Base-by-base conservation (phyloP, 30 jellyfish, hydroid and myxozoan species). In the Turritopsis rubra region DNA sequence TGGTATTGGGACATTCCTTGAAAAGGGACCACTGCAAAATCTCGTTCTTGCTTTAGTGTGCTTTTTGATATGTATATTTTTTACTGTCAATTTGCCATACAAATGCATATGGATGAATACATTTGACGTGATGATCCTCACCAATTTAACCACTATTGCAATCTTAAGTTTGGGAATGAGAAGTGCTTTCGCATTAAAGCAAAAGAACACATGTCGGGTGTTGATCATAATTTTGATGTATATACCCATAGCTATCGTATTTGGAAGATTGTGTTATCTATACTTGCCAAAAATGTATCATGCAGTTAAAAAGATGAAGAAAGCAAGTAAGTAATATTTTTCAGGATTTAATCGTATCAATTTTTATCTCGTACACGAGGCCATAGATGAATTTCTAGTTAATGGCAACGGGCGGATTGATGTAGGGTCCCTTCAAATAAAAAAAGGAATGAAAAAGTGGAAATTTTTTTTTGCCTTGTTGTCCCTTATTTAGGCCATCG, bases 101-200 rank as follows among this genome's bases (percentile, higher is more conserved):
- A 29, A 30, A 24, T 7, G 24, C 54, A 26, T 21, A n/a, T 74
- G 54, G 82, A 74, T 74, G 82, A 74, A 74, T 74, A n/a, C 27
- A n/a, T 74, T n/a, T 4, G 82, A 74, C 60, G 41, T 74, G 54
- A 24, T 74, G 65, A 74, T 74, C 24, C 65, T 74, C 27, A n/a
- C 65, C 82, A 74, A 74, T 30, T 30, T 74, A 18, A 74, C 82
- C 65, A 8, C n/a, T 52, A 65, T 74, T 22, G 28, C 82, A 13
- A 24, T 74, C 26, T 29, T 74, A 24, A n/a, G 65, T 74, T 52
- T 74, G 82, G 65, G 54, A 8, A 74, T 74, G 82, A 29, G 77
- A 68, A 68, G 82, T 74, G 53, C 65, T 13, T 21, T 27, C 23
- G 65, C 60, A 74, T 22, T 21, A 16, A 27, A 23, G 17, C 82